Base-by-base conservation (phyloP, 2,888 invertebrate species). In the Scrobipalpa costella region DNA sequence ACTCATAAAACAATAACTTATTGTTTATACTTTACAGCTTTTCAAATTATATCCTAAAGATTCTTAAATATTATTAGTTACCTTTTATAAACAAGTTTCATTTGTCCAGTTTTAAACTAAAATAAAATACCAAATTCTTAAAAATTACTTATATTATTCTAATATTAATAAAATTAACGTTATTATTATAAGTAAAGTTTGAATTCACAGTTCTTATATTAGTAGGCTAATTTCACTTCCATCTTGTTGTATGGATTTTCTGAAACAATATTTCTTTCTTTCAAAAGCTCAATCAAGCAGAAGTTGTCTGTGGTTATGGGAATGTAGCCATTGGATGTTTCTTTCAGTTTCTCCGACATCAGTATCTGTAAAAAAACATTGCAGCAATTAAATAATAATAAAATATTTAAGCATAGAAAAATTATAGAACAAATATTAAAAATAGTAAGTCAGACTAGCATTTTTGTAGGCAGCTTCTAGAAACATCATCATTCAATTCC, bases 181-280 rank as follows among this genome's bases (percentile, higher is more conserved):
- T n/a, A n/a, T n/a, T n/a, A 38, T 38, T 38, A 38, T 2, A 1
- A 38, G 13, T 40, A 40, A 6, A 40, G 13, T 13, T 40, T 13
- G 3, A 13, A 7, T 13, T 40, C 2, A 40, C 13, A 40, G 40
- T 13, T 40, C 1, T 38, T 38, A n/a, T n/a, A n/a, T 40, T 40
- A 40, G 68, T 76, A 81, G 57, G 82, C 79, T 40, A 90, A 68
- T 73, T 88, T 90, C 0, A 88, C 78, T 79, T 88, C 83, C 72
- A 70, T 77, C 34, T 81, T 77, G 63, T 89, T 85, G 50, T 91
- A 90, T 13, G 90, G 90, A 62, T 89, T 86, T 0, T 68, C 44
- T 0, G 78, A 77, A 0, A 88, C 79, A 63, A 90, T 78, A 15
- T 86, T 84, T 67, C 85, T 78, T 21, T 88, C 88, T 64, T 73